phyloP scores from a whole-genome alignment of 2,888 invertebrate genomes.

The Macaria notata region DNA sequence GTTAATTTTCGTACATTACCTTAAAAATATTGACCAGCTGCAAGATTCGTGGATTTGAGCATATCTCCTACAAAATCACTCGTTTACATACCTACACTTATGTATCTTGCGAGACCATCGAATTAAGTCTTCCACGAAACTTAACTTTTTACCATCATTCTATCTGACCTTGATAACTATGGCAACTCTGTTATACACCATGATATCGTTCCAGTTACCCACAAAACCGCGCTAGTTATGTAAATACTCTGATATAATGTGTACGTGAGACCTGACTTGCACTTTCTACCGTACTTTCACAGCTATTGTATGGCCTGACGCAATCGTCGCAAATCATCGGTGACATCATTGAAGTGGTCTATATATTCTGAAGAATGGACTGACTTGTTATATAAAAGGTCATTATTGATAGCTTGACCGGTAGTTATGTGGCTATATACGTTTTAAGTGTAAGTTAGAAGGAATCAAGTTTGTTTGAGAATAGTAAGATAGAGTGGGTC shows the following conservation, averaged over 20 bases:
- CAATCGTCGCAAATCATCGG: constrained; percentile 47
- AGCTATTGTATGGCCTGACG: constrained; percentile 70
- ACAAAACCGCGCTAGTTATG: constrained; percentile 72
- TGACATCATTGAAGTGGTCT: constrained; percentile 31
- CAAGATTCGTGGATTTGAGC: too few relatives aligned
- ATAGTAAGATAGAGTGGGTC: too few relatives aligned
- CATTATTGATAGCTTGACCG: not conserved
- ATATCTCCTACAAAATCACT: too few relatives aligned
- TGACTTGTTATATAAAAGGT: constrained; percentile 3
- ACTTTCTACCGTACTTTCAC: constrained; percentile 81
- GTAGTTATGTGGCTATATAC: not conserved
- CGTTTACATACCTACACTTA: too few relatives aligned
- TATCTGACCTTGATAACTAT: constrained; percentile 37
- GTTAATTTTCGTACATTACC: too few relatives aligned
- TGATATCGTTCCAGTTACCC: constrained; percentile 72
- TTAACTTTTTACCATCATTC: constrained; percentile 1
- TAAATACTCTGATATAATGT: constrained; percentile 77
- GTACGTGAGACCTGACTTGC: constrained; percentile 74
- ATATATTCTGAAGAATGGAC: constrained; percentile 3
- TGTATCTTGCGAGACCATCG: too few relatives aligned
- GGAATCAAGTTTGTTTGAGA: too few relatives aligned
- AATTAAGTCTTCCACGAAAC: too few relatives aligned
- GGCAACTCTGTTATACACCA: constrained; percentile 41
- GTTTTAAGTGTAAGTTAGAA: too few relatives aligned
- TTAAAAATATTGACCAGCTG: too few relatives aligned